A percentile compares a stretch with the other conserved stretches of the same genome.
These are phyloP conservation scores for Polyodon spathula DNA, from an alignment of 2,113 vertebrate species.

Conservation along the genomic window DNA sequence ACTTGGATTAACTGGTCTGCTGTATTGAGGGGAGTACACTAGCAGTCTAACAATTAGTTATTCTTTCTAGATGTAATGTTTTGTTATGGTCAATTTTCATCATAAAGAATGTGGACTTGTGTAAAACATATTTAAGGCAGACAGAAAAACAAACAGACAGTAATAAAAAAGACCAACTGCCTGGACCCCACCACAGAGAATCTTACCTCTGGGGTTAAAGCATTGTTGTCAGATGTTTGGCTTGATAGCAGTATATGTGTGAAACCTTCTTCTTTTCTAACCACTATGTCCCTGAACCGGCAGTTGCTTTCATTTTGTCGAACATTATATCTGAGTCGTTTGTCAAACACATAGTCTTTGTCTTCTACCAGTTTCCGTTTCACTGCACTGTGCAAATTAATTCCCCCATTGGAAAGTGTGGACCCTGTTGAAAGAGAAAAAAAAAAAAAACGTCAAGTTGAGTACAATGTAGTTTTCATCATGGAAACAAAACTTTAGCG, in stretches of 20 bases:
- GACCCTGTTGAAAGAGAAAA: slow-evolving; percentile 50
- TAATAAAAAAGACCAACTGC: too few species aligned
- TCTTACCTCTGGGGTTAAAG: slow-evolving; percentile 89
- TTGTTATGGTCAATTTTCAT: too few species aligned
- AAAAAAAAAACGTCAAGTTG: slow-evolving; percentile 14
- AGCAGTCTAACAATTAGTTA: too few species aligned
- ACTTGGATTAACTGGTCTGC: too few species aligned
- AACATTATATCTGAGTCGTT: slow-evolving; percentile 91
- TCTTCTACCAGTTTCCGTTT: slow-evolving; percentile 85
- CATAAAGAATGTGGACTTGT: too few species aligned
- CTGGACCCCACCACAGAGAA: background rate
- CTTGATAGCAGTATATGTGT: slow-evolving; percentile 91
- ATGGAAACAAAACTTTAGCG: too few species aligned
- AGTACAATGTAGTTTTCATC: background rate
- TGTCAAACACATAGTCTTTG: slow-evolving; percentile 91
- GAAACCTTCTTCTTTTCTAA: slow-evolving; percentile 93
- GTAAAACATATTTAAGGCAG: too few species aligned
- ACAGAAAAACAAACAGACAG: too few species aligned
- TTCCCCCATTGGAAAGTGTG: slow-evolving; percentile 69
- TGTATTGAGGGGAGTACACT: too few species aligned
- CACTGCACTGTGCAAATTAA: slow-evolving; percentile 73
- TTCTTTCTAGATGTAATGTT: too few species aligned
- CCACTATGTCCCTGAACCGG: slow-evolving; percentile 92
- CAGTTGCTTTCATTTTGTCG: slow-evolving; percentile 90
- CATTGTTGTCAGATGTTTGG: slow-evolving; percentile 94